Conservation (phyloP, 2,113 vertebrate genomes). For the Thermophis baileyi region DNA sequence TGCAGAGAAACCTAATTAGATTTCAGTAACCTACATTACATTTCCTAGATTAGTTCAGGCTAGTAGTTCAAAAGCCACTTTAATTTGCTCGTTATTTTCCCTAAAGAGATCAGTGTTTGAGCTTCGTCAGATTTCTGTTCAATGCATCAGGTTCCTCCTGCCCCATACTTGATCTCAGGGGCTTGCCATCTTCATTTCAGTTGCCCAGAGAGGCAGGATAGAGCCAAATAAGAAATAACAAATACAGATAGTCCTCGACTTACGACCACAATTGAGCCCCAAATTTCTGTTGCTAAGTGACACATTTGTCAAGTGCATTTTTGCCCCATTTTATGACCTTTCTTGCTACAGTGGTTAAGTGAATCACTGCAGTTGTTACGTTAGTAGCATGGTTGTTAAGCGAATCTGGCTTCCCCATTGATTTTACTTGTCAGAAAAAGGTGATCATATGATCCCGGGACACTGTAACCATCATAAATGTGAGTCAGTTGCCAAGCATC, state of each 20-base stretch:
- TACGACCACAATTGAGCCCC: background rate
- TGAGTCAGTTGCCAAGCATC: background rate
- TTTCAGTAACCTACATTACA: background rate
- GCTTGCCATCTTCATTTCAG: conserved; percentile 76
- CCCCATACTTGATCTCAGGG: conserved; percentile 70
- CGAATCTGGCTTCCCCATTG: background rate
- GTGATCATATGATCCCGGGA: background rate
- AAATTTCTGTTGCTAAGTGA: background rate
- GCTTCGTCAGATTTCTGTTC: conserved; percentile 7
- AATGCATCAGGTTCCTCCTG: background rate
- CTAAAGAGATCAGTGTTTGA: background rate
- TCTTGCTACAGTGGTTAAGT: background rate
- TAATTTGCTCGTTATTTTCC: background rate
- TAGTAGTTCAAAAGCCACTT: conserved; percentile 12
- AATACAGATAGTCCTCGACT: background rate
- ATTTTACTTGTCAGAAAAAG: background rate
- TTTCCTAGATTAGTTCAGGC: conserved; percentile 4
- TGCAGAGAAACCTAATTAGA: conserved; percentile 12
- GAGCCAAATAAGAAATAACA: conserved; percentile 22
- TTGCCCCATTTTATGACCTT: background rate
- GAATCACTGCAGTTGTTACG: background rate
- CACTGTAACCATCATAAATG: background rate
- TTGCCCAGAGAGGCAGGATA: conserved; percentile 28
- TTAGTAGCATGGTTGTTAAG: background rate
- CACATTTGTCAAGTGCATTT: background rate